Percentiles rank a stretch among this genome's conserved stretches.
These are phyloP conservation scores for Meta bourneti DNA, from an alignment of 2,888 invertebrate species.

Conservation along the genomic window DNA sequence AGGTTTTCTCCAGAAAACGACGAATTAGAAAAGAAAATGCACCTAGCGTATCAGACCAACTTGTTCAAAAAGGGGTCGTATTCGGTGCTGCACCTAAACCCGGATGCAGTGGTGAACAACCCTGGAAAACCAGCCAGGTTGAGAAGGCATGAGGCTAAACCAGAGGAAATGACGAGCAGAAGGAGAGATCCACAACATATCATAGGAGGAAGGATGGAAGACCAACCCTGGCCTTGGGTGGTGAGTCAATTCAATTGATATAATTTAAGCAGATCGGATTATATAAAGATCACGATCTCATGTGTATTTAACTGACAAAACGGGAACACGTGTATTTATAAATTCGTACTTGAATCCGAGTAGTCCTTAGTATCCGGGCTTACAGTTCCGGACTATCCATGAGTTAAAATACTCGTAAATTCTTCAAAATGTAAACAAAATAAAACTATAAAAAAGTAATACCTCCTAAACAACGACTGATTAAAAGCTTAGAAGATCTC, in stretches of 20 bases:
- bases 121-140: not conserved
- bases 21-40: slow-evolving; percentile 10
- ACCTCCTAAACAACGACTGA: too few species aligned
- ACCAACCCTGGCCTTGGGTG: slow-evolving; percentile 64
- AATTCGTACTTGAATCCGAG: too few species aligned
- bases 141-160: not conserved
- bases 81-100: not conserved
- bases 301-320: too few species aligned
- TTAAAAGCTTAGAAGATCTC: too few species aligned
- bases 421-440: too few species aligned
- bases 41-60: not conserved
- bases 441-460: too few species aligned
- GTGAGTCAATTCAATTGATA: slow-evolving; percentile 17
- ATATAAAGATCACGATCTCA: too few species aligned
- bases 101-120: not conserved
- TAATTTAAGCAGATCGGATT: too few species aligned
- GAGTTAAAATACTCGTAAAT: too few species aligned
- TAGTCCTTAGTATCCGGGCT: too few species aligned
- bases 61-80: slow-evolving; percentile 12
- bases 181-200: slow-evolving; percentile 16
- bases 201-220: slow-evolving; percentile 49
- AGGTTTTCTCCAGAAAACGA: not conserved
- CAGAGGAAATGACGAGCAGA: not conserved
- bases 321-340: too few species aligned
- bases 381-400: too few species aligned